Base-by-base conservation (phyloP, 2,797 vertebrate species). In the Pangasius larnaudii region DNA sequence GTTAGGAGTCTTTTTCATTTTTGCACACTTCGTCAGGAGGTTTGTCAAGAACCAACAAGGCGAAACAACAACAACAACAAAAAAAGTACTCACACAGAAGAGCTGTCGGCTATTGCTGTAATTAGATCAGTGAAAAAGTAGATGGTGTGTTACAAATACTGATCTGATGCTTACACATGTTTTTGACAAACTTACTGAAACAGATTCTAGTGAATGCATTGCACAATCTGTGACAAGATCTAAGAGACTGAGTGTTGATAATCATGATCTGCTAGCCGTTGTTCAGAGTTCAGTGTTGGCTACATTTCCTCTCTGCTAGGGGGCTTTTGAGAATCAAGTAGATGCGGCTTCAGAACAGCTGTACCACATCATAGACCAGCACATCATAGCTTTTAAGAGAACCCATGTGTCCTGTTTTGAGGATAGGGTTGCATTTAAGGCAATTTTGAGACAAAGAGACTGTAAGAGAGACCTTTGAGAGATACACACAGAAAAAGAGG, bases 341-440 rank as follows among this genome's bases (percentile, higher is more conserved):
- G 63, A 77, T 84, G 82, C 46, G 58, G 61, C 36, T 72, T 69
- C 30, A 51, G 51, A 67, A 90, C 85, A 87, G 82, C 83, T 85
- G 67, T 59, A 65, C 63, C 30, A 69, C 67, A 87, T 87, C 86
- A 86, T 58, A 89, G 53, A 80, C 46, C 39, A 59, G 59, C 8
- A 33, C 63, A 83, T n/a, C 19, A 8, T 6, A 59, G 27, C 63
- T 78, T 89, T 81, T 90, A 88, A 88, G 69, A 75, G 84, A 58
- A 51, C 19, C 83, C 87, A 91, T 86, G 83, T 88, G 85, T 67
- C 22, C n/a, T 39, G 22, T 85, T 85, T 61, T 61, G 58, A 85
- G 63, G 75, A 74, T 74, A 58, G n/a, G 27, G 65, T 42, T 74
- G 36, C 18, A 6, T 56, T 84, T 88, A 61, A 77, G 53, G 78